Conservation (phyloP, 1,140 invertebrate species). For the Lepidostoma basale region DNA sequence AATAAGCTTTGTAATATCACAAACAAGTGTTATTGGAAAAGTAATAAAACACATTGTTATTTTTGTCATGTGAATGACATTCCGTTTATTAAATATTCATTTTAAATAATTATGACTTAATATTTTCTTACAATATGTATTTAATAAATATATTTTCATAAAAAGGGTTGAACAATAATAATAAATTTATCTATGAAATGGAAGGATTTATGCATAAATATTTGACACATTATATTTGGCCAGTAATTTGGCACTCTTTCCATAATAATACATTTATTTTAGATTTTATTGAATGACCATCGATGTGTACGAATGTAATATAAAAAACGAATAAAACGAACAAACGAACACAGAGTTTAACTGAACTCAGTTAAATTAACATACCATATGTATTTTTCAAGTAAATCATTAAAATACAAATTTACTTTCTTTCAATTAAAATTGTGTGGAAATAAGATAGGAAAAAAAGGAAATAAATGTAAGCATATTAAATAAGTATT, state of each 20-base stretch:
- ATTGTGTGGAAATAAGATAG: too few relatives aligned
- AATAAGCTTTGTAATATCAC: not conserved
- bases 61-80: slow-evolving; percentile 41
- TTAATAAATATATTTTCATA: slow-evolving; percentile 40
- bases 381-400: too few relatives aligned
- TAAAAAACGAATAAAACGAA: too few relatives aligned
- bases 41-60: slow-evolving; percentile 22
- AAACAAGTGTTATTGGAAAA: not conserved
- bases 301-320: too few relatives aligned
- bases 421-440: too few relatives aligned
- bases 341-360: too few relatives aligned
- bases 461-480: too few relatives aligned
- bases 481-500: too few relatives aligned
- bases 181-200: slow-evolving; percentile 33
- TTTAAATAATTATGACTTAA: slow-evolving; percentile 44
- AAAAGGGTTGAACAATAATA: slow-evolving; percentile 34
- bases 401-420: too few relatives aligned
- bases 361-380: too few relatives aligned
- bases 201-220: slow-evolving; percentile 33
- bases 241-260: slow-evolving; percentile 33
- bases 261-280: too few relatives aligned
- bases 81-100: slow-evolving; percentile 45
- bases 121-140: slow-evolving; percentile 43
- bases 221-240: slow-evolving; percentile 24
- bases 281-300: too few relatives aligned